phyloP scores from a whole-genome alignment of 2,113 vertebrate genomes.

The Guaruba guarouba region DNA sequence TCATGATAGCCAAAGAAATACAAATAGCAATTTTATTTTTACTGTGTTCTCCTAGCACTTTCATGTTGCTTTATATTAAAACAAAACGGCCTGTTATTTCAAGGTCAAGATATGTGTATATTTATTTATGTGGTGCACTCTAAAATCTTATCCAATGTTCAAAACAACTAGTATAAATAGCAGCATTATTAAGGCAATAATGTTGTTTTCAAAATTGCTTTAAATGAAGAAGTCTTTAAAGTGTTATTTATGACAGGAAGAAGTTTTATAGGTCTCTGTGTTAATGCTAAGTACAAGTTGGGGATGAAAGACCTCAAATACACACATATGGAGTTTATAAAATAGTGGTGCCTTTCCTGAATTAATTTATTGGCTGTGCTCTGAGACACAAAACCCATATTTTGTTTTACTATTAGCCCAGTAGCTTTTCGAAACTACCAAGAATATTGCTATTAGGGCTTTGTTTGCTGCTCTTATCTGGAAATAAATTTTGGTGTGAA shows the following conservation, averaged over 20 bases:
- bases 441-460: not conserved
- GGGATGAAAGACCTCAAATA: not conserved
- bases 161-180: not conserved
- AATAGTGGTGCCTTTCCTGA: not conserved
- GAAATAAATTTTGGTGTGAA: not conserved
- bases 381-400: not conserved
- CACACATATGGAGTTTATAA: not conserved
- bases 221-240: not conserved
- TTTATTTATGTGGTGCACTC: not conserved
- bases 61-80: not conserved
- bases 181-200: not conserved
- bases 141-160: not conserved
- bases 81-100: not conserved
- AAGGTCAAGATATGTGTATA: not conserved
- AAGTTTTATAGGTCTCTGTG: not conserved
- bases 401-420: not conserved
- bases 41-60: not conserved
- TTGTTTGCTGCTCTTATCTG: not conserved
- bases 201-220: not conserved
- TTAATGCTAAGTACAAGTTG: not conserved
- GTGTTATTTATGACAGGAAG: not conserved
- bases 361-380: not conserved
- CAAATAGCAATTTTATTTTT: not conserved
- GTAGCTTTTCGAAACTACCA: not conserved
- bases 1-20: not conserved